Conservation (phyloP, 2,113 vertebrate species). For the Microcebus jonahi region DNA sequence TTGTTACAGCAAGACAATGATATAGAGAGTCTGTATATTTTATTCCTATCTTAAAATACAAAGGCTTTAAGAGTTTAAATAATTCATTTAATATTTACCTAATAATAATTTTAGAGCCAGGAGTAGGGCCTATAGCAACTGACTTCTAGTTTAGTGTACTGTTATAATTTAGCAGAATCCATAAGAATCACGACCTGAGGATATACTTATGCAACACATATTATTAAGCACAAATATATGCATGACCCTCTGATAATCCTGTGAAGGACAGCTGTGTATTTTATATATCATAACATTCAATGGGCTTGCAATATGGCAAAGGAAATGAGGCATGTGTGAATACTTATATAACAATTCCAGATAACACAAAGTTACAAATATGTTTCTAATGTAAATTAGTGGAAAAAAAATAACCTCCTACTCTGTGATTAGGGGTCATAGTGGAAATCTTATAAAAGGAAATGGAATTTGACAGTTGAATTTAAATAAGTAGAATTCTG, state of each 20-base stretch:
- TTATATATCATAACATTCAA: not conserved
- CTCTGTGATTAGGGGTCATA: not conserved
- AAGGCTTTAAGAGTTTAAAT: not conserved
- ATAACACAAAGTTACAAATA: slow-evolving; percentile 4
- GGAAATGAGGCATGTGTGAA: not conserved
- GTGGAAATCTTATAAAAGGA: not conserved
- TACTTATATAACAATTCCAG: not conserved
- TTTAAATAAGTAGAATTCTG: slow-evolving; percentile 8
- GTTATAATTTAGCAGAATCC: not conserved
- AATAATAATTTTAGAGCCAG: not conserved
- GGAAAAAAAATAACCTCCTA: not conserved
- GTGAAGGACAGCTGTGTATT: not conserved
- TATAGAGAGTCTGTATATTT: not conserved
- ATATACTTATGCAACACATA: not conserved
- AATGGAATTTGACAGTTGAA: not conserved
- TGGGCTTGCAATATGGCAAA: not conserved
- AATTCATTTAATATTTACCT: not conserved
- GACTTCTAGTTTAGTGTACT: not conserved
- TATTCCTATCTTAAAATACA: not conserved
- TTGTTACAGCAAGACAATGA: not conserved
- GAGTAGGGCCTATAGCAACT: not conserved
- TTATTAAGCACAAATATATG: not conserved
- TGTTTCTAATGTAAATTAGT: not conserved
- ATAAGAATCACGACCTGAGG: not conserved
- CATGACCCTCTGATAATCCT: not conserved